Evolutionary conservation across 2,888 invertebrate species (phyloP).

Genomic region (Orthosia incerta): DNA sequence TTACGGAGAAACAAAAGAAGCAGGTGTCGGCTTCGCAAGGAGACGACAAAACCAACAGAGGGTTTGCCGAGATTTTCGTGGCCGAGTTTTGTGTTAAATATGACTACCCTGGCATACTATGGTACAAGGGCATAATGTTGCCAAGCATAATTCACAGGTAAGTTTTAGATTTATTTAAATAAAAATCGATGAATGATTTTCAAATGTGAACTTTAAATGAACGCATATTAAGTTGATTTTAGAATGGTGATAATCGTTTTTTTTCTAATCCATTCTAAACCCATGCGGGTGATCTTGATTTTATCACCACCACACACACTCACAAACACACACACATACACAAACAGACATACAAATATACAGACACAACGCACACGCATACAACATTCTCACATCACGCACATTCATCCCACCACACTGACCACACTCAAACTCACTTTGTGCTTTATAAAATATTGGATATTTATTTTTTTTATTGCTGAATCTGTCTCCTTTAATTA

Average conservation of each 20-base stretch:
- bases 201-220: not conserved
- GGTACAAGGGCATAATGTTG: constrained; percentile 96
- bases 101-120: constrained; percentile 94
- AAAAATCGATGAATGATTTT: not conserved
- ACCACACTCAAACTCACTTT: too few relatives aligned
- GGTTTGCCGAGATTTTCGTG: constrained; percentile 93
- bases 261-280: not conserved
- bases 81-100: constrained; percentile 96
- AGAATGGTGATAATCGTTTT: not conserved
- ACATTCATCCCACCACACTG: too few relatives aligned
- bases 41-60: constrained; percentile 86
- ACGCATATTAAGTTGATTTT: not conserved
- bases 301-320: too few relatives aligned
- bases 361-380: too few relatives aligned
- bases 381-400: too few relatives aligned
- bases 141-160: constrained; percentile 96
- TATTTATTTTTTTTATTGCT: too few relatives aligned
- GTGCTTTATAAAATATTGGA: too few relatives aligned
- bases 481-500: too few relatives aligned
- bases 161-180: not conserved
- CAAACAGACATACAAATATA: too few relatives aligned
- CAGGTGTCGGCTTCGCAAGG: constrained; percentile 79
- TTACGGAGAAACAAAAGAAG: constrained; percentile 83
- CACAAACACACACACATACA: too few relatives aligned
- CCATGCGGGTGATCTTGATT: too few relatives aligned